Percentiles rank a stretch among this genome's conserved stretches.
phyloP scores from a whole-genome alignment of 2,888 invertebrate genomes.

The Eupsilia transversa region DNA sequence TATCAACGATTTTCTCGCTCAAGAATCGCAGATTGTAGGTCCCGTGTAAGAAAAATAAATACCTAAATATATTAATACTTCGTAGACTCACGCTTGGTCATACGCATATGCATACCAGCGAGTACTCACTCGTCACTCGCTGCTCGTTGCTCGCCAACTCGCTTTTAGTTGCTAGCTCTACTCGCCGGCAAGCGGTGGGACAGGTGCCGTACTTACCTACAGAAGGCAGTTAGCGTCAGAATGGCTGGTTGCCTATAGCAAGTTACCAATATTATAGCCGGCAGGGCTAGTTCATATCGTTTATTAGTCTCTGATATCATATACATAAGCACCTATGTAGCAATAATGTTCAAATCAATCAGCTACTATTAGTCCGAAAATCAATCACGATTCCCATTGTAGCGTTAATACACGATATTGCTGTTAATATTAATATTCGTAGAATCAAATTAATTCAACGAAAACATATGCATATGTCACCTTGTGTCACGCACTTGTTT shows the following conservation, averaged over 20 bases:
- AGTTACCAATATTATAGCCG: not conserved
- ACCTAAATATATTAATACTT: too few relatives aligned
- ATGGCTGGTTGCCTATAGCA: too few relatives aligned
- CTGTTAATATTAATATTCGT: not conserved
- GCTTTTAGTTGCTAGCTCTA: not conserved
- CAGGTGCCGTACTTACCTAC: too few relatives aligned
- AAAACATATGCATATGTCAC: not conserved
- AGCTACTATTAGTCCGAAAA: conserved; percentile 7
- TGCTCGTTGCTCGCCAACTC: too few relatives aligned
- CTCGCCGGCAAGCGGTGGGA: too few relatives aligned
- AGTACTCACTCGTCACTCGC: too few relatives aligned
- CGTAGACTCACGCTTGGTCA: too few relatives aligned
- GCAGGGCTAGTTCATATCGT: not conserved
- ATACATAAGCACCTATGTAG: not conserved
- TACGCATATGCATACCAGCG: too few relatives aligned
- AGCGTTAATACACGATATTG: not conserved
- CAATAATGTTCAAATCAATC: conserved; percentile 24
- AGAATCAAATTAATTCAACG: not conserved
- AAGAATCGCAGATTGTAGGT: not conserved
- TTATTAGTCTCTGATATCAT: not conserved
- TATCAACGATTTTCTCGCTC: not conserved
- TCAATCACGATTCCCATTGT: conserved; percentile 8
- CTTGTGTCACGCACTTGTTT: not conserved
- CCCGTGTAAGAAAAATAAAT: not conserved
- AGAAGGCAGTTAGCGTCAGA: too few relatives aligned